Evolutionary conservation across 2,888 invertebrate genomes (phyloP).

Genomic region (Odontothrips loti): DNA sequence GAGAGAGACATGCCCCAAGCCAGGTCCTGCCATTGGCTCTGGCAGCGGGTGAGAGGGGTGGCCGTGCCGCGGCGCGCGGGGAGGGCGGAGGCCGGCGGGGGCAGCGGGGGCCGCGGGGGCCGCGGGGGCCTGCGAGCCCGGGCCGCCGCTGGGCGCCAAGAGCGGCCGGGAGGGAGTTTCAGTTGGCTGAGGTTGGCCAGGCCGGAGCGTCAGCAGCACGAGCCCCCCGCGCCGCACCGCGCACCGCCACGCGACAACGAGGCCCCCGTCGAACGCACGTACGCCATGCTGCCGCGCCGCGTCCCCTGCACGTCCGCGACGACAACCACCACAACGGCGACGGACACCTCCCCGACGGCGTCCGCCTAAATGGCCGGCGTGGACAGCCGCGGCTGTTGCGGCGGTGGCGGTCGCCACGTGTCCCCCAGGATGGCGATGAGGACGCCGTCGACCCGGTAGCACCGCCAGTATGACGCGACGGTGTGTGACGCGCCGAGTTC

Average conservation of each 20-base stretch:
- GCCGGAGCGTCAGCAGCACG: not conserved
- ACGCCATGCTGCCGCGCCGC: not conserved
- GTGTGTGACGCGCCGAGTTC: not conserved
- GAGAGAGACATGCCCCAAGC: not conserved
- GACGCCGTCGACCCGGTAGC: not conserved
- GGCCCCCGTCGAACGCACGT: no score
- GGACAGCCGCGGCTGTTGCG: not conserved
- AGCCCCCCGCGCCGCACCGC: not conserved
- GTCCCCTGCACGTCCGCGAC: not conserved
- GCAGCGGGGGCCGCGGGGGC: not conserved
- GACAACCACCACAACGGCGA: not conserved
- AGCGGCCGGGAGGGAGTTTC: not conserved
- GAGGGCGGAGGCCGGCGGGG: not conserved
- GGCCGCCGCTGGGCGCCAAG: no score
- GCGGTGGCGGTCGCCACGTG: not conserved
- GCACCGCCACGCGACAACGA: not conserved
- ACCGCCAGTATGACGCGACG: not conserved
- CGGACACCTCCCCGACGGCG: not conserved
- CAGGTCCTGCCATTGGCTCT: not conserved
- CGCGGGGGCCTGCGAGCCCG: not conserved
- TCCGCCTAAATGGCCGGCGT: not conserved
- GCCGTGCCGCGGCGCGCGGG: not conserved
- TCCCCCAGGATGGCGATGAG: not conserved
- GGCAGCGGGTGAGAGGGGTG: not conserved
- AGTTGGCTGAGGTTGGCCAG: not conserved